phyloP scores from a whole-genome alignment of 2,888 invertebrate genomes.

The Pristionchus entomophagus region DNA sequence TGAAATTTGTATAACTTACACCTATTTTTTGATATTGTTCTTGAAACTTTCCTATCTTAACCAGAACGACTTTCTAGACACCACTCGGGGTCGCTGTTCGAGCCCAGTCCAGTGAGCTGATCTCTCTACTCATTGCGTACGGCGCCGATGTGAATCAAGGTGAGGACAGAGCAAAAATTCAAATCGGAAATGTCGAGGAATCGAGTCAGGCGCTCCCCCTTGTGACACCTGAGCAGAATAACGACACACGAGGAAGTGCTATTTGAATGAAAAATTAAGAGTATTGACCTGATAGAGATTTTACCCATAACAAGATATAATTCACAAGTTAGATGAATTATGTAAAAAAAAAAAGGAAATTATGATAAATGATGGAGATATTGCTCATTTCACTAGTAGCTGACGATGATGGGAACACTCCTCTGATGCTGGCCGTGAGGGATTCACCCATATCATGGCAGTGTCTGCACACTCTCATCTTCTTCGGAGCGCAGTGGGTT shows the following conservation, averaged over 20 bases:
- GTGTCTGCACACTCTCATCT: slow-evolving; percentile 73
- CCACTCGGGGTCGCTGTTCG: slow-evolving; percentile 81
- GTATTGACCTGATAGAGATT: too few species aligned
- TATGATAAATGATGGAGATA: background rate
- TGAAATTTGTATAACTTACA: too few species aligned
- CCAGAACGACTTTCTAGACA: slow-evolving; percentile 78
- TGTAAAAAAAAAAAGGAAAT: too few species aligned
- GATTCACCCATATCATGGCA: slow-evolving; percentile 80
- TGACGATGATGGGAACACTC: slow-evolving; percentile 81
- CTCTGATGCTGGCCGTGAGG: slow-evolving; percentile 80
- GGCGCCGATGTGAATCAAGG: slow-evolving; percentile 80
- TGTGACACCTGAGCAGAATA: background rate
- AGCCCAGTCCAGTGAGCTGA: slow-evolving; percentile 79
- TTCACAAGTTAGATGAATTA: too few species aligned
- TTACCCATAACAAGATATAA: too few species aligned
- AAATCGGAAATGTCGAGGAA: background rate
- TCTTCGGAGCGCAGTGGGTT: slow-evolving; percentile 72
- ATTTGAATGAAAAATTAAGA: background rate
- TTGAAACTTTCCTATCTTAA: too few species aligned
- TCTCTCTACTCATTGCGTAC: slow-evolving; percentile 80
- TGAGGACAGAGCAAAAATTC: slow-evolving; percentile 9
- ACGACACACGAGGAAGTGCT: background rate
- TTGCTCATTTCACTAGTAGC: slow-evolving; percentile 54
- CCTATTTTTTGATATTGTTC: too few species aligned
- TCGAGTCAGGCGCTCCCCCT: background rate